Base-by-base conservation (phyloP, 2,888 invertebrate genomes). In the Chrysodeixis includens region DNA sequence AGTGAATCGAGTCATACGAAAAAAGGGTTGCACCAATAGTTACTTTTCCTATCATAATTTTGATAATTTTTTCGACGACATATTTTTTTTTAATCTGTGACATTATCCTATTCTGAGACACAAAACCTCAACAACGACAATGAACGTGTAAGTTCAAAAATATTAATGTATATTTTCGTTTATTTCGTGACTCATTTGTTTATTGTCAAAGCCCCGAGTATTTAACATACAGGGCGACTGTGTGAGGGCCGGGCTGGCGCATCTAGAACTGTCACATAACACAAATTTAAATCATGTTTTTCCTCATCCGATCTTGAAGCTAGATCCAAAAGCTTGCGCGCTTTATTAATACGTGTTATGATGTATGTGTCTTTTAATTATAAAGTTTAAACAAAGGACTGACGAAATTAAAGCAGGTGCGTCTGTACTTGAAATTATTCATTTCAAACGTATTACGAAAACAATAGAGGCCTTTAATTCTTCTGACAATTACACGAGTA, bases 171-270 rank as follows among this genome's bases (percentile, higher is more conserved):
- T 66, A 53, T 56, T 73, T 56, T 65, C 5, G 26, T 57, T 18
- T 55, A 12, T 60, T 58, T 52, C 52, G 66, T 74, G 78, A 79
- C 30, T 78, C 79, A 79, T 56, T 32, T 68, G 60, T 58, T 62
- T 62, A 18, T 18, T 56, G 55, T 57, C 30, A 58, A 20, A 46
- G 44, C 44, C 79, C 71, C 77, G 78, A 77, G 74, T 56, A 18
- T 18, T 26, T 5, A 65, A 69, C 67, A 76, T 66, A 66, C 60
- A 46, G 46, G 55, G 61, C 20, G 59, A 52, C 52, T 49, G 54
- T 62, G 44, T 52, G 63, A 60, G 56, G 56, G 56, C 22, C 49
- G 56, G 56, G 18, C 65, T 62, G 71, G 56, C 67, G 56, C 54
- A 63, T 61, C 59, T 62, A 52, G 58, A 32, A 40, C 32, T 20